Percentiles rank a stretch among this genome's conserved stretches.
Conservation (phyloP, 2,797 vertebrate genomes). For the Halcyon leucocephala region DNA sequence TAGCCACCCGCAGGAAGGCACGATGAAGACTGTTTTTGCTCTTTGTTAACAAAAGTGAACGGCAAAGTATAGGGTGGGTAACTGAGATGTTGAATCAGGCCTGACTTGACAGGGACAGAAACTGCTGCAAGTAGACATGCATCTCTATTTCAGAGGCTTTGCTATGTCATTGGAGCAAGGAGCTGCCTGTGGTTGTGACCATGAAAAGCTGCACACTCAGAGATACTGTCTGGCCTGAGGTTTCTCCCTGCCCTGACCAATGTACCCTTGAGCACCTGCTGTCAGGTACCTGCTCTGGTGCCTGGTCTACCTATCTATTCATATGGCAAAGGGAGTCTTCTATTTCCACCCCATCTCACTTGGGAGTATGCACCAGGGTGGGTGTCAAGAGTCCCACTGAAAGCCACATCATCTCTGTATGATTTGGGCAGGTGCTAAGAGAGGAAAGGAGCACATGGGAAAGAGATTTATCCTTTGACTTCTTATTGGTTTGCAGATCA, state of each 20-base stretch:
- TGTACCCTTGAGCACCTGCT: background rate
- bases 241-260: background rate
- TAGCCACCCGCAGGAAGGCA: background rate
- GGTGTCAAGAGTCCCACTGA: background rate
- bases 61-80: background rate
- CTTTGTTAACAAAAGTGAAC: background rate
- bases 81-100: background rate
- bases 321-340: background rate
- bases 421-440: background rate
- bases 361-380: background rate
- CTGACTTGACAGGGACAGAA: background rate
- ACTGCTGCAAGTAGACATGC: background rate
- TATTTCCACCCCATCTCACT: background rate
- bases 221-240: background rate
- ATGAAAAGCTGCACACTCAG: background rate
- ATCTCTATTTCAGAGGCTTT: background rate
- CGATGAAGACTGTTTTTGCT: background rate
- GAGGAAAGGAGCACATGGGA: background rate
- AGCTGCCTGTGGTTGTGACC: background rate
- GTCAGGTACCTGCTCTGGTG: background rate
- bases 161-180: accelerated
- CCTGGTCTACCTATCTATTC: background rate
- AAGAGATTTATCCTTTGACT: background rate
- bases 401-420: background rate
- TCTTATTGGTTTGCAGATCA: background rate